A percentile compares a stretch with the other conserved stretches of the same genome.
Conservation (phyloP, 2,113 vertebrate species). For the Columbina picui region DNA sequence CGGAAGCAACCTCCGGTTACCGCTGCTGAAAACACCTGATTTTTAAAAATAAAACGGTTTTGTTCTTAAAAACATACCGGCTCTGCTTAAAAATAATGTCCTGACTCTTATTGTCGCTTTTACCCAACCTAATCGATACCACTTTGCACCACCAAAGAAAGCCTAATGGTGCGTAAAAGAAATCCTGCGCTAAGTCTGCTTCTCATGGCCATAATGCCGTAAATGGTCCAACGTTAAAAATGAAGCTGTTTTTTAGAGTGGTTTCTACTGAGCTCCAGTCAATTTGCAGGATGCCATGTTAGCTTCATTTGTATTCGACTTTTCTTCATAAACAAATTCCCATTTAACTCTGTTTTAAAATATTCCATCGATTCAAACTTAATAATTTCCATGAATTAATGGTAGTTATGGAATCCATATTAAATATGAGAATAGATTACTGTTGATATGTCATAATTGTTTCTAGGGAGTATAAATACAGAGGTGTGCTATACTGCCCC, state of each 20-base stretch:
- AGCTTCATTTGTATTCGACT: not conserved
- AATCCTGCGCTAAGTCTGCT: not conserved
- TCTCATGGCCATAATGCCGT: not conserved
- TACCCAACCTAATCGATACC: not conserved
- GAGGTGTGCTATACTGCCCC: not conserved
- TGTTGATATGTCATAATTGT: not conserved
- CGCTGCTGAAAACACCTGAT: accelerated
- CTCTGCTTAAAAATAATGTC: not conserved
- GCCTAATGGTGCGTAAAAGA: accelerated
- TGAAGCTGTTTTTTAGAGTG: not conserved
- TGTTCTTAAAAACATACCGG: not conserved
- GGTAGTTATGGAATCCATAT: not conserved
- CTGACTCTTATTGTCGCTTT: not conserved
- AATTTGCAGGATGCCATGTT: not conserved
- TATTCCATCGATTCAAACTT: not conserved
- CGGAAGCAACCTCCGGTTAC: accelerated
- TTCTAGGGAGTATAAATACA: not conserved
- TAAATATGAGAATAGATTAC: not conserved
- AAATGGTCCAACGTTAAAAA: not conserved
- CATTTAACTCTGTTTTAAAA: not conserved
- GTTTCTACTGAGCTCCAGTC: not conserved
- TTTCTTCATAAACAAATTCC: not conserved
- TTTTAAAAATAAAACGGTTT: not conserved
- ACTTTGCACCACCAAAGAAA: not conserved
- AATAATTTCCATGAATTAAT: not conserved